phyloP scores from a whole-genome alignment of 2,113 vertebrate species.

The Diadophis punctatus region DNA sequence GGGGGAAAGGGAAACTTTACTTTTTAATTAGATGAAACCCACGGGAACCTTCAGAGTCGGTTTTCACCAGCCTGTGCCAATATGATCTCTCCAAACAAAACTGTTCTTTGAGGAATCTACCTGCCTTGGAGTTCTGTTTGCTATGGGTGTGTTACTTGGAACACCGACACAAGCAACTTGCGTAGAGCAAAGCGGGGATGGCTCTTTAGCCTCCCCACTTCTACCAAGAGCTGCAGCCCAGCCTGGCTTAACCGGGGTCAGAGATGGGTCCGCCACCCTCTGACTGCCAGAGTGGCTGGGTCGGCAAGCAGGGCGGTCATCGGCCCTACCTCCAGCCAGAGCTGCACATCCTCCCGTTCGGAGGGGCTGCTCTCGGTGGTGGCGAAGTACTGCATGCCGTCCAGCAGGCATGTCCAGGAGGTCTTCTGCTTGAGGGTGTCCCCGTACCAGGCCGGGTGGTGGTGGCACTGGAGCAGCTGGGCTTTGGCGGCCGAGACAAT shows the following conservation, averaged over 20 bases:
- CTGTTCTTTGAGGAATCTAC: too few relatives aligned
- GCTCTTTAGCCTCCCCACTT: not conserved
- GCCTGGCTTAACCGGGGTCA: not conserved
- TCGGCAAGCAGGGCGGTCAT: fast-evolving
- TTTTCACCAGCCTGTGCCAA: too few relatives aligned
- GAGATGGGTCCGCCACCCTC: too few relatives aligned
- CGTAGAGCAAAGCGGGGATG: too few relatives aligned
- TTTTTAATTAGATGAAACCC: too few relatives aligned
- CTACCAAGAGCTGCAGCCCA: not conserved
- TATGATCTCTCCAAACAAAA: too few relatives aligned
- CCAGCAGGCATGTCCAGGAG: slow-evolving; percentile 93
- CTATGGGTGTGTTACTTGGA: too few relatives aligned
- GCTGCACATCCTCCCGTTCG: slow-evolving; percentile 86
- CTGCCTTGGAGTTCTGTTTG: too few relatives aligned
- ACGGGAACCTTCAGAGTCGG: too few relatives aligned
- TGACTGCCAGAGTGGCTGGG: not conserved
- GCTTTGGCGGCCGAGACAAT: slow-evolving; percentile 94
- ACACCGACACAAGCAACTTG: too few relatives aligned
- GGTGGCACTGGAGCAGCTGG: slow-evolving; percentile 93
- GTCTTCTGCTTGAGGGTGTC: slow-evolving; percentile 97
- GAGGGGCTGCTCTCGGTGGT: slow-evolving; percentile 90
- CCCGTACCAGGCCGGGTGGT: slow-evolving; percentile 93
- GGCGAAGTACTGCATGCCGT: slow-evolving; percentile 98
- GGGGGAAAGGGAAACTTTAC: too few relatives aligned
- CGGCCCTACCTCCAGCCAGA: slow-evolving; percentile 88